Evolutionary conservation across 2,797 vertebrate genomes (phyloP), one percentile per base, ranked within the genome.

Genomic region (Gymnothorax reevesii): DNA sequence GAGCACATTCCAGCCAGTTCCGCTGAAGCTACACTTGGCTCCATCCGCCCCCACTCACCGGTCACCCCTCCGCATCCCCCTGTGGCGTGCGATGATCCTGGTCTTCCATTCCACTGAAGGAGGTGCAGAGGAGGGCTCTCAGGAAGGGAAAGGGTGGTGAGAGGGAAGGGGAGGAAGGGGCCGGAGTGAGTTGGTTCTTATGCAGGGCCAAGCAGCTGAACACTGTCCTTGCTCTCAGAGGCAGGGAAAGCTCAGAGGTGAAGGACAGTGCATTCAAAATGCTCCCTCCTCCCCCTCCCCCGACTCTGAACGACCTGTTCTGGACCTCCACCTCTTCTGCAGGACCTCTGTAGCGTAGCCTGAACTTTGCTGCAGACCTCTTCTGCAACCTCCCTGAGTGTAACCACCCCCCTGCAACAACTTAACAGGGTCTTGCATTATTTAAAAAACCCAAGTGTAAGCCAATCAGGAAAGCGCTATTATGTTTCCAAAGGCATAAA

Each of bases 151-250:
- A 4, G 12, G 33, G 33, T 42, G 33, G 33, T 42, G 33, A 15
- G 10, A 13, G 71, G 10, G 73, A 42, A 15, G 10, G 13, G 13
- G 73, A 13, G 33, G 33, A 42, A 12, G 9, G n/a, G n/a, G n/a
- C 20, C 33, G 33, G 73, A 42, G 15, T 27, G 73, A 77, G 73
- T 33, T 77, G 17, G 17, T 55, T 80, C 52, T 55, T 9, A 55
- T 80, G 20, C 77, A 80, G 2, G 17, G 77, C 49, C 77, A 80
- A 80, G 55, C 73, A 77, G 73, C 73, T 77, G 73, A 42, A 77
- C 73, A n/a, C 27, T 54, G 77, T 80, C 77, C 52, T 80, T 80
- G 54, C 20, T 80, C 55, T n/a, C 42, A 20, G 15, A 83, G 82
- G 77, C 9, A 22, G 77, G 7, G 49, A n/a, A 42, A 80, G 77